Base-by-base conservation (phyloP, 64 coral and sea anemone species). In the Stylophora pistillata region DNA sequence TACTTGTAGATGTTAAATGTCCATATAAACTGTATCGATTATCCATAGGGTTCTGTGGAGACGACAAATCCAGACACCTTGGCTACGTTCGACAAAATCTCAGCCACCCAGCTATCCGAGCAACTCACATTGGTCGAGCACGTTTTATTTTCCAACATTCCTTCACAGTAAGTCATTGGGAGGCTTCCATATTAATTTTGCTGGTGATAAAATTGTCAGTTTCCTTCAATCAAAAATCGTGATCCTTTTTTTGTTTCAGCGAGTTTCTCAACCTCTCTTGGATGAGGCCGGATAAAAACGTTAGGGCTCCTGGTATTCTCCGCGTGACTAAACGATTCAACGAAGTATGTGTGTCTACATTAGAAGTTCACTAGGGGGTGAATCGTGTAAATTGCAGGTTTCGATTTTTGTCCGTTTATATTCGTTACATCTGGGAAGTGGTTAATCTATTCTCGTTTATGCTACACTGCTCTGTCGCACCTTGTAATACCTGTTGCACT, bases 201-300 rank as follows among this genome's bases (percentile, higher is more conserved):
- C 3, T 47, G 37, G 37, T 47, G 7, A 47, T 47, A 47, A 47
- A 47, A 47, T 59, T 5, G 17, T 56, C 3, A 9, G 20, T 30
- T 72, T 75, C 53, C 16, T 14, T 1, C 25, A 30, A 11, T 37
- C 85, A 55, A 73, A 58, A n/a, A 25, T 16, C 10, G 32, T 68
- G 7, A 15, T 73, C 6, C 30, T 78, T 58, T 74, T 18, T 20
- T 60, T 89, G 47, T 74, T 71, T 91, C 82, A 98, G 96, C 71
- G 96, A 98, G 81, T 98, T 98, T 87, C 90, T 98, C n/a, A 98
- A 98, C 73, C 87, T 95, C 11, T 86, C 96, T 9, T 98, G 96
- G 96, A 98, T 98, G 96, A 98, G 95, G 70, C 56, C 89, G 31
- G 89, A 98, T 61, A 98, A 98, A 73, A 91, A 85, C 54, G 79